phyloP scores from a whole-genome alignment of 1,140 invertebrate genomes.

The Aleiodes sp. region DNA sequence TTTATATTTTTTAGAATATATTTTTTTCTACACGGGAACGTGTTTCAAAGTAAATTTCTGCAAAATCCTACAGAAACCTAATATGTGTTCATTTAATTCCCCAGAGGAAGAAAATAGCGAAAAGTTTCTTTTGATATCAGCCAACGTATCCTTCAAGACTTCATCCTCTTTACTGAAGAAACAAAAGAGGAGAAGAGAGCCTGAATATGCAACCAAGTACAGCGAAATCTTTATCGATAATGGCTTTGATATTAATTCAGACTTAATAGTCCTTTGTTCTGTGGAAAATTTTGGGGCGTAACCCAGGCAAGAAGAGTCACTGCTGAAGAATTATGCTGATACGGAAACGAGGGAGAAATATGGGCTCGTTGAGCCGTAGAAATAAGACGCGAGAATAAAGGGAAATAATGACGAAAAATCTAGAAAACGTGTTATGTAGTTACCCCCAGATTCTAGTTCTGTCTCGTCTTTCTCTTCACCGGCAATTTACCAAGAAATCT shows the following conservation, averaged over 20 bases:
- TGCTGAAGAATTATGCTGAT: conserved; percentile 36
- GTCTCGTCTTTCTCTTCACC: conserved; percentile 27
- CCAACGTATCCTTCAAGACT: background rate
- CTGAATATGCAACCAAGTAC: background rate
- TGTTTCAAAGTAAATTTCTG: too few relatives aligned
- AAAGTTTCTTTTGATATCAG: background rate
- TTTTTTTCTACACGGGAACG: too few relatives aligned
- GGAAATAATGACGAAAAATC: background rate
- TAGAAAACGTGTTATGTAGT: background rate
- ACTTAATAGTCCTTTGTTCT: conserved; percentile 29
- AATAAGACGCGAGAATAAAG: background rate
- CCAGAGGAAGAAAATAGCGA: too few relatives aligned
- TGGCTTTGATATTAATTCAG: conserved; percentile 24
- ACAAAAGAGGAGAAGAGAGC: background rate
- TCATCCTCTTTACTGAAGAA: background rate
- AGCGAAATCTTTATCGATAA: conserved; percentile 32
- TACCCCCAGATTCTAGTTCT: background rate
- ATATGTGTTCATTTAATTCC: too few relatives aligned
- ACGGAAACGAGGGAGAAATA: conserved; percentile 25
- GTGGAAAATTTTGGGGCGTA: conserved; percentile 18
- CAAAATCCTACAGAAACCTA: too few relatives aligned
- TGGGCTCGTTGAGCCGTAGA: conserved; percentile 4
- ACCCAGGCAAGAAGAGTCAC: background rate
- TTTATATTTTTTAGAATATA: too few relatives aligned
- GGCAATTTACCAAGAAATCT: conserved; percentile 39